Base-by-base conservation (phyloP, 2,888 invertebrate genomes). In the Clistopyga incitator region DNA sequence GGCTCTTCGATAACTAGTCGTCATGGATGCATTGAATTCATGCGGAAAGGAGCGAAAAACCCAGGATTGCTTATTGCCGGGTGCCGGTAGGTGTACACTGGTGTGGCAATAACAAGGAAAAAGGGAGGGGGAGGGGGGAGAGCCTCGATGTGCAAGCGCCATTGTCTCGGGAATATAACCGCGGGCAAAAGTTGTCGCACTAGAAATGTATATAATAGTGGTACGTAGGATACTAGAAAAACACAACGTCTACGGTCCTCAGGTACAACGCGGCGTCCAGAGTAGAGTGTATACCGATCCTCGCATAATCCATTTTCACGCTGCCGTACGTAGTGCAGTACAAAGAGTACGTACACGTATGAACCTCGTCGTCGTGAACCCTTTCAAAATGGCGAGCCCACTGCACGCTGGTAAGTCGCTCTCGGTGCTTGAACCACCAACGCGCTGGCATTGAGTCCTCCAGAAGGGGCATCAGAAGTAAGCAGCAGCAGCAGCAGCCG, bases 361-460 rank as follows among this genome's bases (percentile, higher is more conserved):
- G n/a, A n/a, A 56, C 10, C 38, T 77, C 29, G 67, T 42, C 45
- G 70, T 71, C 75, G 84, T 52, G 59, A 78, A 78, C 83, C 85
- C 88, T 89, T 90, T 89, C 88, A 87, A 89, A 89, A 90, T 89
- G 89, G 88, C 89, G 89, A 76, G 77, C 25, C 38, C 38, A 65
- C 68, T 38, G 75, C 23, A 61, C 59, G 72, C 79, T 25, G 67
- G 78, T 61, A 47, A 68, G 71, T 72, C 64, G 52, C 52, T 74
- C 70, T 56, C 23, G n/a, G 34, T 38, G 47, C 65, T 56, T 81
- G 74, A 68, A 64, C 54, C 11, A 45, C 18, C 74, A 54, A 83
- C 84, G 80, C 78, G 80, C 85, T 88, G 87, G 81, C 85, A 86
- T 84, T 78, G 86, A 85, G 87, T 87, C 87, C 64, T 70, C 25